Base-by-base conservation (phyloP, 2,113 vertebrate genomes). In the Gopherus flavomarginatus region DNA sequence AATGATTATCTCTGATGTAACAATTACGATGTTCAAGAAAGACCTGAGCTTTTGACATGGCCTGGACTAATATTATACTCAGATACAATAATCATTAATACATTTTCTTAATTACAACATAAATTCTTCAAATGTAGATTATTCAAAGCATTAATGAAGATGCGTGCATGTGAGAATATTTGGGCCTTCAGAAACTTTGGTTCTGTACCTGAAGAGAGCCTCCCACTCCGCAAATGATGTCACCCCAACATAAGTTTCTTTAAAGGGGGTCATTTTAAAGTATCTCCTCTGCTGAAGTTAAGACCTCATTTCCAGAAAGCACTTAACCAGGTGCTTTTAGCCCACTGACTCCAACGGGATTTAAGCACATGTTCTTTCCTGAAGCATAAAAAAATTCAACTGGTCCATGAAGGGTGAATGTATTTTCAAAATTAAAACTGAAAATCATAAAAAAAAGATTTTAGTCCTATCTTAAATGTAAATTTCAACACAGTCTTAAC, bases 241-340 rank as follows among this genome's bases (percentile, higher is more conserved):
- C 44, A 29, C 92, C 47, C 79, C 62, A 82, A 90, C 79, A 81
- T 11, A 44, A 17, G 16, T 44, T 86, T 91, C 81, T 94, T 93
- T 85, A 2, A 65, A 87, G 44, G 4, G 16, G 50, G 81, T 22
- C 90, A 92, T 88, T 85, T 77, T 0, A 88, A 93, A 93, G 90
- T 8, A 8, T n/a, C 16, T n/a, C 14, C 56, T 2, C 89, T 83
- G 14, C 47, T 86, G 81, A 79, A 93, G 87, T 88, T 50, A 81
- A 50, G 22, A 95, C 56, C 93, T 29, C 85, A 86, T 96, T 91
- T 62, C 85, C 85, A 95, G 87, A 90, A 96, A 95, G 94, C 89
- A 96, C 49, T 95, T 54, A 24, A 38, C 90, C 62, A 96, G 85
- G 49, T 96, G 96, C 89, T 95, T 97, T 89, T 93, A 95, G n/a